Evolutionary conservation across 2,888 invertebrate genomes (phyloP), one percentile per base, ranked within the genome.

Genomic region (Junonia oenone): DNA sequence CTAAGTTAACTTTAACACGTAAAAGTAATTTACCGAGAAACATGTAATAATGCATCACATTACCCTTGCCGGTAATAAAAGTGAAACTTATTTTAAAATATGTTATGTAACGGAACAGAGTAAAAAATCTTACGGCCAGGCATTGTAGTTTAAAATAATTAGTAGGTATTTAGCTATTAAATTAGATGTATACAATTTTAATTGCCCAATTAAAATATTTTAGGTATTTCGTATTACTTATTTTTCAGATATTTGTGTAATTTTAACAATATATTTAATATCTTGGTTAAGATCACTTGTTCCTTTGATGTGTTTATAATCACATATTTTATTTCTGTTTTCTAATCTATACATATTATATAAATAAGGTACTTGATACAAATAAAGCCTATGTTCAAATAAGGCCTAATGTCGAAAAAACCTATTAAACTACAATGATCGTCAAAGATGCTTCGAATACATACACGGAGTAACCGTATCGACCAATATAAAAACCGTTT

Each of bases 21-120:
- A 38, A 52, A 57, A 35, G 45, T 47, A 54, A 46, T 50, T 52
- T 57, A 45, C 15, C 38, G 45, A 45, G 51, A 33, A 43, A 13
- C 40, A n/a, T 45, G 33, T 45, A 38, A 38, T 45, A 45, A 45
- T 38, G 29, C 50, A 45, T 50, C 29, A 50, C 45, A 50, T 55
- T 55, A 45, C 53, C 53, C 53, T 53, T 50, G 37, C 19, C 38
- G 19, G 47, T 33, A 47, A 38, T 51, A 54, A 58, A 58, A 58
- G 57, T 58, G 57, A 58, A 58, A 58, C 53, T 53, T 54, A 58
- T 58, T 58, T 56, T 52, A 46, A 51, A 56, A 38, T 11, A 49
- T 9, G 33, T 56, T 51, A 58, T 26, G 29, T 54, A 58, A 58
- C 49, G 38, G 33, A 46, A 46, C 45, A 13, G 26, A 47, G 45